Evolutionary conservation across 2,797 vertebrate species (phyloP), one percentile per base, ranked within the genome.

Genomic region (Clarias platycephalus): DNA sequence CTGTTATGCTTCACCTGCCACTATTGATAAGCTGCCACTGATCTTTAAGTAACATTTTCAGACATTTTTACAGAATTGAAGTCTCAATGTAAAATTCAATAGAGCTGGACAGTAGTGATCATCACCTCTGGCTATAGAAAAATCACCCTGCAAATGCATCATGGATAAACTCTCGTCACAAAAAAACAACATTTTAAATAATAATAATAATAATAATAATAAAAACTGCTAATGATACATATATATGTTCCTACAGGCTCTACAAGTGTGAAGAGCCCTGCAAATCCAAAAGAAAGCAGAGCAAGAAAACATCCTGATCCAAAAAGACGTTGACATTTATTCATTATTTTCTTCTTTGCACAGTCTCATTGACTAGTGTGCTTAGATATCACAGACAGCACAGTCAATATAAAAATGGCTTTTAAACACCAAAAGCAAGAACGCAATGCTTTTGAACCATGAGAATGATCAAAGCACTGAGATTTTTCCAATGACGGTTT

Each of bases 331-430:
- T 94, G 92, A 95, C 94, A 93, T 95, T 95, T 95, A 95, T 95
- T 91, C 58, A 63, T 92, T 93, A 92, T 88, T 89, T 89, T 94
- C 93, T 90, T 87, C 87, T 89, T 86, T 91, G 93, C 94, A 93
- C 93, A 91, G 92, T 93, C 93, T 92, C 87, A 91, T 92, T 80
- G 93, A 93, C 92, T 91, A 91, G 92, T 94, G 93, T 94, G 94
- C 93, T 94, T 92, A 93, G 91, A 92, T 92, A 95, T 94, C 94
- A 95, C 93, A 95, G 93, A 94, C 93, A 95, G 91, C 94, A 95
- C 94, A 94, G 93, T 94, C 93, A 94, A 93, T 95, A 95, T 94
- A 95, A 95, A 95, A 95, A 95, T 95, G 94, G 95, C 94, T 95
- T 95, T 94, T 94, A 87, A 92, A 95, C 95, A 95, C 93, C 92